These are phyloP conservation scores for Pantherophis vulpinus DNA, from an alignment of 2,797 vertebrate genomes.

Conservation along the genomic window DNA sequence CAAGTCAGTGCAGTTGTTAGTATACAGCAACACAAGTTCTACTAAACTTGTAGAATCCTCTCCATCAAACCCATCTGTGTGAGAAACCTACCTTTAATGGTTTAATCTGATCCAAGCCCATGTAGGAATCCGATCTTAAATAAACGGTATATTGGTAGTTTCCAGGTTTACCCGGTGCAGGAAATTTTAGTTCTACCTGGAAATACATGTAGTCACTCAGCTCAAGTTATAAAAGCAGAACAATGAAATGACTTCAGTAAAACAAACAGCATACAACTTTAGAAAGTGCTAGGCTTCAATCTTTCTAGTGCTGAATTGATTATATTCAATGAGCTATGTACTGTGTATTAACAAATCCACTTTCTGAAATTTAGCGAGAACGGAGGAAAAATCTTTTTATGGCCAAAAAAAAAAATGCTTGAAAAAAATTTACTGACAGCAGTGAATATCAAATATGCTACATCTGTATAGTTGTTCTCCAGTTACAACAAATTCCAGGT, in stretches of 20 bases:
- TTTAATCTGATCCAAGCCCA: constrained; percentile 97
- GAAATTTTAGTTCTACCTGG: constrained; percentile 98
- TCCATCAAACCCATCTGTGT: not conserved
- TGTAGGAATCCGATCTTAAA: constrained; percentile 93
- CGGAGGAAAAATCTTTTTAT: not conserved
- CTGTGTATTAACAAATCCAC: not conserved
- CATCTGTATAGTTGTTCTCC: not conserved
- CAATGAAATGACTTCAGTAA: not conserved
- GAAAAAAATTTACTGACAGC: not conserved
- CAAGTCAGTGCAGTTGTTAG: not conserved
- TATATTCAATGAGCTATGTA: not conserved
- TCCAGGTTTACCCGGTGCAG: constrained; percentile 94
- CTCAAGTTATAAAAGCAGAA: constrained; percentile 6
- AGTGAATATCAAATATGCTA: not conserved
- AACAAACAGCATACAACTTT: not conserved
- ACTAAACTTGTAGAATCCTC: not conserved
- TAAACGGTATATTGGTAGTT: constrained; percentile 98
- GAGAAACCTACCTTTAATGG: constrained; percentile 86
- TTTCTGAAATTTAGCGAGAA: not conserved
- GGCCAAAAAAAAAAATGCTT: not conserved
- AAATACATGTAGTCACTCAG: constrained; percentile 46
- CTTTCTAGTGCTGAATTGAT: not conserved
- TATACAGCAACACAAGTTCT: not conserved
- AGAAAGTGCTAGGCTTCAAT: not conserved
- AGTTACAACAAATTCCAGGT: not conserved